Percentiles rank a stretch among this genome's conserved stretches.
These are phyloP conservation scores for Poecilia wingei DNA, from an alignment of 2,797 vertebrate genomes.

Conservation along the genomic window DNA sequence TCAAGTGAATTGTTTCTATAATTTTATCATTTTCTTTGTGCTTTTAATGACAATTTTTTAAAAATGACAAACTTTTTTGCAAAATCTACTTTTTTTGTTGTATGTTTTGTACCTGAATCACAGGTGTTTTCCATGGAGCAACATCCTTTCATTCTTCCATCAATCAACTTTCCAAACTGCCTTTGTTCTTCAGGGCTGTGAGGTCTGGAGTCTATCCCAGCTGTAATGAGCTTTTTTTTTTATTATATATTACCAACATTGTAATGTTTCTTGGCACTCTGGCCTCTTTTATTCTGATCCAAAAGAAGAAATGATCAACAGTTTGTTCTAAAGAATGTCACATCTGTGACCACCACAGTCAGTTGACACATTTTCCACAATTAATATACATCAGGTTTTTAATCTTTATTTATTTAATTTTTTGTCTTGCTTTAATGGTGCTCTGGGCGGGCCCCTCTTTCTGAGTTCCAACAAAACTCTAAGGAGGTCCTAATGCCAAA, in stretches of 20 bases:
- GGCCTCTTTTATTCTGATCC: neutral
- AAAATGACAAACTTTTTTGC: neutral
- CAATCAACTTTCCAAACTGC: neutral
- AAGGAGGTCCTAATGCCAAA: neutral
- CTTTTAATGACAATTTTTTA: neutral
- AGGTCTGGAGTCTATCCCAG: neutral
- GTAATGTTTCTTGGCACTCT: neutral
- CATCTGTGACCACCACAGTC: neutral
- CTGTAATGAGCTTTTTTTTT: neutral
- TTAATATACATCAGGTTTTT: neutral
- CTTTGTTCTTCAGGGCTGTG: neutral
- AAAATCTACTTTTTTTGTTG: neutral
- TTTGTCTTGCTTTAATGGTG: neutral
- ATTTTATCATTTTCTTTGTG: neutral
- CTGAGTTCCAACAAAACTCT: neutral
- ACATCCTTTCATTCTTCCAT: neutral
- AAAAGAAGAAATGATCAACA: neutral
- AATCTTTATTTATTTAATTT: neutral
- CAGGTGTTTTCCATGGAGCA: neutral
- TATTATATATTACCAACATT: neutral
- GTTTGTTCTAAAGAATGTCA: neutral
- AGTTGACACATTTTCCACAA: neutral
- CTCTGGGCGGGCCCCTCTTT: neutral
- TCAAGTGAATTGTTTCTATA: neutral
- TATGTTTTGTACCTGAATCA: neutral